A percentile compares a stretch with the other conserved stretches of the same genome.
Evolutionary conservation across 92 coral and sea anemone genomes (phyloP).

Genomic region (Siderastrea siderea): DNA sequence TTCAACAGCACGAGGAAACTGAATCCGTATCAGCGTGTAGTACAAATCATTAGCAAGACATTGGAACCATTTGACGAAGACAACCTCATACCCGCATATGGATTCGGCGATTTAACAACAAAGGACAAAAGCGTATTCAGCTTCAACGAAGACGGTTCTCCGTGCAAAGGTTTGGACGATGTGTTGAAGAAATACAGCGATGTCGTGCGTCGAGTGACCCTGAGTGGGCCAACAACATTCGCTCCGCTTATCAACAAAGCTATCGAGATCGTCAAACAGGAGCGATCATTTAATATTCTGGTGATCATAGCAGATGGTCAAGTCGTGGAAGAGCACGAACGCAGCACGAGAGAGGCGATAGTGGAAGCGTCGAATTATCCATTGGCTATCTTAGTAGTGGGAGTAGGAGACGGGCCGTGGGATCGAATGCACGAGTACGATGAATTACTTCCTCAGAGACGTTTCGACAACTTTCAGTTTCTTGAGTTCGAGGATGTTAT

Average conservation of each 20-base stretch:
- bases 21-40: constrained; percentile 97
- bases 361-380: constrained; percentile 94
- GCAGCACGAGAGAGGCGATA: constrained; percentile 85
- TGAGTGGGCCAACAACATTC: constrained; percentile 98
- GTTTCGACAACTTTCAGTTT: constrained; percentile 98
- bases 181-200: constrained; percentile 84
- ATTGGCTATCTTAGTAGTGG: constrained; percentile 89
- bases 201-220: constrained; percentile 82
- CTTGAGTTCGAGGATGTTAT: constrained; percentile 81
- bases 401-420: constrained; percentile 99
- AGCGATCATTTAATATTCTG: constrained; percentile 78
- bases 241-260: constrained; percentile 95
- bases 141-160: constrained; percentile 77
- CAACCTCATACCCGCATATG: constrained; percentile 90
- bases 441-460: constrained; percentile 84
- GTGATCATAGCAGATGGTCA: constrained; percentile 97
- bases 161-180: constrained; percentile 86
- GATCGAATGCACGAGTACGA: constrained; percentile 96
- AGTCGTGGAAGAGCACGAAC: constrained; percentile 92
- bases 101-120: constrained; percentile 91
- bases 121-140: constrained; percentile 92
- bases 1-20: constrained; percentile 71
- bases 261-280: constrained; percentile 82
- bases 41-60: constrained; percentile 84
- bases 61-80: constrained; percentile 94